These are phyloP conservation scores for Cheilosia scutellata DNA, from an alignment of 2,888 invertebrate genomes.

Conservation along the genomic window DNA sequence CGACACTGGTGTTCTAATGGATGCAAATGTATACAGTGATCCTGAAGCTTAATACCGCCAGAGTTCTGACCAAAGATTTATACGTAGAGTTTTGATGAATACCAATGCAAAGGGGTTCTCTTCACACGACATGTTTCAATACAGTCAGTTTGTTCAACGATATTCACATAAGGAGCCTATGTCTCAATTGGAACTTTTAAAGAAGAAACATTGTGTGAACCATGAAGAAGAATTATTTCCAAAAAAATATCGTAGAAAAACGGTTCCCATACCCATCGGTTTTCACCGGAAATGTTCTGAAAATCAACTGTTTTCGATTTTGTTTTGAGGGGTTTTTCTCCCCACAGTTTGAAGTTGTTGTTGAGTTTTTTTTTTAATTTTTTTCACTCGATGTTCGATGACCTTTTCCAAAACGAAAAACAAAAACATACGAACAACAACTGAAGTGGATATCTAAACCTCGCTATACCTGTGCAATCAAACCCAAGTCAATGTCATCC, in stretches of 20 bases:
- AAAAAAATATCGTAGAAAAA: slow-evolving; percentile 2
- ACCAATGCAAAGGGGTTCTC: too few species aligned
- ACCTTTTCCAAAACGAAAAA: slow-evolving; percentile 31
- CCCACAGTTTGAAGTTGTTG: slow-evolving; percentile 23
- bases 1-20: too few species aligned
- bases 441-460: slow-evolving; percentile 9
- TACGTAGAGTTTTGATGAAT: too few species aligned
- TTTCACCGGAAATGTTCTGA: slow-evolving; percentile 39
- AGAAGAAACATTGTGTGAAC: neutral
- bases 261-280: slow-evolving; percentile 62
- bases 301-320: slow-evolving; percentile 53
- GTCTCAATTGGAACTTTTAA: neutral
- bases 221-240: neutral
- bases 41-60: too few species aligned
- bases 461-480: slow-evolving; percentile 43
- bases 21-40: too few species aligned
- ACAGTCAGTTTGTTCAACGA: too few species aligned
- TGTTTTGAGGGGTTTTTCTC: slow-evolving; percentile 54
- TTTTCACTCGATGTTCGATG: slow-evolving; percentile 8
- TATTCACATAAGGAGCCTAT: too few species aligned
- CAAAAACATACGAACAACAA: slow-evolving; percentile 5
- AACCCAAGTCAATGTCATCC: slow-evolving; percentile 48
- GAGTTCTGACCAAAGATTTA: too few species aligned
- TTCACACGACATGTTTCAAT: too few species aligned
- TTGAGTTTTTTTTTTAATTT: neutral